phyloP scores from a whole-genome alignment of 2,888 invertebrate species.

The Drosophila suboccidentalis region DNA sequence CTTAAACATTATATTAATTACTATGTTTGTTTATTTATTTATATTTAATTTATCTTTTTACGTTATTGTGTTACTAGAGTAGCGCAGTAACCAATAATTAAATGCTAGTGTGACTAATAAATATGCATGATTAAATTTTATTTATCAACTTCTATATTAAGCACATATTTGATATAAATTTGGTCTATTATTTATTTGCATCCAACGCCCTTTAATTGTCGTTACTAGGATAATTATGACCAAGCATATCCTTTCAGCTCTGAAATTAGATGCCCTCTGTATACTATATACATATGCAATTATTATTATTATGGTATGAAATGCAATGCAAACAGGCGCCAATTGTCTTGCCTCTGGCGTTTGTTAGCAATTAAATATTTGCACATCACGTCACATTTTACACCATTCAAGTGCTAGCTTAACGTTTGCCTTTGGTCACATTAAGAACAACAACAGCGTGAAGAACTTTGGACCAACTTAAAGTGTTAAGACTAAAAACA shows the following conservation, averaged over 20 bases:
- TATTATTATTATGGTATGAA: slow-evolving; percentile 17
- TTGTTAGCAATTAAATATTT: slow-evolving; percentile 77
- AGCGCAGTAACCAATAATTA: neutral
- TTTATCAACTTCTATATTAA: neutral
- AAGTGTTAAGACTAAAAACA: slow-evolving; percentile 13
- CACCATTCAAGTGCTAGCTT: slow-evolving; percentile 33
- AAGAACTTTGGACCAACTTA: slow-evolving; percentile 43
- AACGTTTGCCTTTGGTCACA: slow-evolving; percentile 13
- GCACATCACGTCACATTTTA: slow-evolving; percentile 67
- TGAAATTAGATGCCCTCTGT: neutral
- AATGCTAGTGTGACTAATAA: neutral
- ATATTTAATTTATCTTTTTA: too few species aligned
- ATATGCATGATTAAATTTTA: neutral
- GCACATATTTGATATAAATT: neutral
- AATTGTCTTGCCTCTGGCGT: slow-evolving; percentile 60
- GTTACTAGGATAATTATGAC: slow-evolving; percentile 40
- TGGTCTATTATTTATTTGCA: neutral
- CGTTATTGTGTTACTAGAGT: too few species aligned
- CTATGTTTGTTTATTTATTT: too few species aligned
- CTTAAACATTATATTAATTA: neutral
- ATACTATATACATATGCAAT: slow-evolving; percentile 9
- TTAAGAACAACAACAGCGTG: slow-evolving; percentile 2
- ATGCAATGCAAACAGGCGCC: slow-evolving; percentile 59
- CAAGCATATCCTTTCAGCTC: slow-evolving; percentile 28
- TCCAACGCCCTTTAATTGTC: slow-evolving; percentile 31